These are phyloP conservation scores for Lagodon rhomboides DNA, from an alignment of 2,797 vertebrate genomes.

Conservation along the genomic window DNA sequence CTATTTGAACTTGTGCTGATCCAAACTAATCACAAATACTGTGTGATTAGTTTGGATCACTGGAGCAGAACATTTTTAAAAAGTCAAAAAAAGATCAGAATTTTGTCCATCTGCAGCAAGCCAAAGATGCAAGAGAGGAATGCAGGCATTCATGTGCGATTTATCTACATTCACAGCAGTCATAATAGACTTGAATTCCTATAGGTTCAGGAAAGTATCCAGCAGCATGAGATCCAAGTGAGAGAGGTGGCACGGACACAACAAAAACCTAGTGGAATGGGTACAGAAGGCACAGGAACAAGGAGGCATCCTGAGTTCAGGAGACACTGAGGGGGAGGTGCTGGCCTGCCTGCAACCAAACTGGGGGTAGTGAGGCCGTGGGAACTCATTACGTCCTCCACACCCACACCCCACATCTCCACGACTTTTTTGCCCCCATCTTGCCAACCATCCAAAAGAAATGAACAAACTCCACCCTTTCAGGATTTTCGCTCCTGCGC, in stretches of 20 bases:
- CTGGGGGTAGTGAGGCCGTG: conserved; percentile 86
- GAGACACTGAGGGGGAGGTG: conserved; percentile 88
- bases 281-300: conserved; percentile 76
- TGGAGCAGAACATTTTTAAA: conserved; percentile 2
- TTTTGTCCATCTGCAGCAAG: conserved; percentile 62
- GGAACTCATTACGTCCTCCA: conserved; percentile 84
- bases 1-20: conserved; percentile 43
- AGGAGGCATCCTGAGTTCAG: conserved; percentile 70
- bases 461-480: conserved; percentile 87
- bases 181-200: conserved; percentile 91
- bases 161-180: conserved; percentile 92
- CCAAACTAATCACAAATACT: conserved; percentile 32
- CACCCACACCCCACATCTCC: conserved; percentile 74
- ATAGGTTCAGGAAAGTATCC: conserved; percentile 88
- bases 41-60: not conserved
- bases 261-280: conserved; percentile 90
- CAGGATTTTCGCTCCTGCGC: conserved; percentile 79
- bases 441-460: conserved; percentile 87
- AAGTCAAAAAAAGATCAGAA: conserved; percentile 46
- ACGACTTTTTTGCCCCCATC: conserved; percentile 79
- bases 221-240: conserved; percentile 86
- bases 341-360: conserved; percentile 87
- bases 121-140: conserved; percentile 59
- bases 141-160: conserved; percentile 82
- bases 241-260: conserved; percentile 91